Percentiles rank a stretch among this genome's conserved stretches.
These are phyloP conservation scores for Urocitellus parryii DNA, from an alignment of 2,113 vertebrate species.

Conservation along the genomic window DNA sequence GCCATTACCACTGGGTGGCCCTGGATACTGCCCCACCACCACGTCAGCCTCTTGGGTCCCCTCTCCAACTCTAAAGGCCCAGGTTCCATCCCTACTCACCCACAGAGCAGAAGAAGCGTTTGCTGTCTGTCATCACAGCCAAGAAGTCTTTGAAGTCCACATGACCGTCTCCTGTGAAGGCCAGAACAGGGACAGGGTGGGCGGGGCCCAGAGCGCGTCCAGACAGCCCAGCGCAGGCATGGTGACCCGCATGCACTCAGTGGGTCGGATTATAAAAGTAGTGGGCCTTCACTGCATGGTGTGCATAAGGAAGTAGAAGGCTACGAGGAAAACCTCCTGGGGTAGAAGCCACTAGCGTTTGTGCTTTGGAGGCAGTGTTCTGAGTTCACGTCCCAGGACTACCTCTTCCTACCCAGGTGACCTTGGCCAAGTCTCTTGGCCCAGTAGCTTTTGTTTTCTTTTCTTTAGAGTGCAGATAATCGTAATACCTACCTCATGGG, in stretches of 20 bases:
- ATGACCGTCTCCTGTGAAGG: slow-evolving; percentile 72
- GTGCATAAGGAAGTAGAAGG: neutral
- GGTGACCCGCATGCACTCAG: too few species aligned
- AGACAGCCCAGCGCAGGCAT: neutral
- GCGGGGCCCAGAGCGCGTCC: neutral
- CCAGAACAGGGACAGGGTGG: neutral
- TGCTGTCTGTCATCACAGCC: slow-evolving; percentile 78
- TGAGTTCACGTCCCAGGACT: neutral
- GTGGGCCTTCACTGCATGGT: neutral
- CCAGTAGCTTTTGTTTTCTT: neutral
- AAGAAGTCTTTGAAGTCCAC: slow-evolving; percentile 80
- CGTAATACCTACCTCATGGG: neutral
- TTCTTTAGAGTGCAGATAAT: neutral
- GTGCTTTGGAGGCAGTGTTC: neutral
- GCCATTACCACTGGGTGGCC: neutral
- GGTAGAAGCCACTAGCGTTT: neutral
- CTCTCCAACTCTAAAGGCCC: neutral
- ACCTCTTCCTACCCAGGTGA: neutral
- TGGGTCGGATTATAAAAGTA: neutral
- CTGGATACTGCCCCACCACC: neutral
- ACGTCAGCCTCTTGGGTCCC: neutral
- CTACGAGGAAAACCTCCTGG: neutral
- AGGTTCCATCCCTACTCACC: slow-evolving; percentile 64
- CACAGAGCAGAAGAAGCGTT: slow-evolving; percentile 75
- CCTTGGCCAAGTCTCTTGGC: neutral